Evolutionary conservation across 1,140 invertebrate species (phyloP).

Genomic region (Drosophila pandora): DNA sequence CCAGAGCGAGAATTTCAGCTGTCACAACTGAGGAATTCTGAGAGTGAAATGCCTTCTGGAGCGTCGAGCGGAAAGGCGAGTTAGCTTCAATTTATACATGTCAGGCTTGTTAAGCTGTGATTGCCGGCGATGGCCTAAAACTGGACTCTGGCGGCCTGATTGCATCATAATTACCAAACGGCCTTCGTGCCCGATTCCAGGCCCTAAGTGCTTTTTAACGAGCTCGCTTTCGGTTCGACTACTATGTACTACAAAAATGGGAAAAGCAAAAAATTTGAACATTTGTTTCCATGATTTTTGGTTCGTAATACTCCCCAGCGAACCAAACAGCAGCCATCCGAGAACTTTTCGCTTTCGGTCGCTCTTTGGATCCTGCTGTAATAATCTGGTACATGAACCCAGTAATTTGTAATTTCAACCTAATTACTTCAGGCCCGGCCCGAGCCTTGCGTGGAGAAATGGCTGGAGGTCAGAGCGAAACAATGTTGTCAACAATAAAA

Average conservation of each 20-base stretch:
- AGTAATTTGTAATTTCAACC: slow-evolving; percentile 81
- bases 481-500: slow-evolving; percentile 72
- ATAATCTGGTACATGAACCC: slow-evolving; percentile 77
- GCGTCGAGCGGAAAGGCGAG: slow-evolving; percentile 15
- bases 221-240: slow-evolving; percentile 49
- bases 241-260: slow-evolving; percentile 29
- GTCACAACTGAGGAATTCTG: slow-evolving; percentile 20
- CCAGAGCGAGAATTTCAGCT: slow-evolving; percentile 23
- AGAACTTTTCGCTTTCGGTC: neutral
- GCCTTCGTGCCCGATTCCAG: slow-evolving; percentile 21
- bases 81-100: slow-evolving; percentile 59
- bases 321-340: slow-evolving; percentile 46
- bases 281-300: slow-evolving; percentile 38
- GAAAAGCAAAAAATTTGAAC: slow-evolving; percentile 18
- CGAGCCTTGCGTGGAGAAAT: slow-evolving; percentile 1
- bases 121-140: slow-evolving; percentile 41
- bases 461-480: slow-evolving; percentile 34
- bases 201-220: slow-evolving; percentile 78
- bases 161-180: slow-evolving; percentile 76
- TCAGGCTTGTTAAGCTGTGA: slow-evolving; percentile 63
- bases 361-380: slow-evolving; percentile 68
- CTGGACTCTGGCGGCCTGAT: slow-evolving; percentile 51
- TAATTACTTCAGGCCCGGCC: slow-evolving; percentile 62
- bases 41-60: slow-evolving; percentile 1
- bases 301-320: slow-evolving; percentile 17